Conservation (phyloP, 2,888 invertebrate species). For the Dioctria linearis region DNA sequence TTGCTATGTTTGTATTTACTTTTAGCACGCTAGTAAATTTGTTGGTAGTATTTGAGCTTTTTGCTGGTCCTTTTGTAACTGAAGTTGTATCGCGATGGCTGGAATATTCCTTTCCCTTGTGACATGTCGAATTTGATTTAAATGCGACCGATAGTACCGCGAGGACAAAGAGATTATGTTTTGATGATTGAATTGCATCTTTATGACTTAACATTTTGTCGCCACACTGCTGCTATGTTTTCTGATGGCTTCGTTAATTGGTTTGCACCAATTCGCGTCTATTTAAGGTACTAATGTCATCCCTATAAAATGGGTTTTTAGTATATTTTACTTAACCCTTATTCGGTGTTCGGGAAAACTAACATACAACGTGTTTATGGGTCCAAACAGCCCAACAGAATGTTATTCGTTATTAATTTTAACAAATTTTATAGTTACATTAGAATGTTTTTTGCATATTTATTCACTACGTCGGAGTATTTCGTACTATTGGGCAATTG, state of each 20-base stretch:
- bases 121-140: slow-evolving; percentile 47
- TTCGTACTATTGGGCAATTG: too few species aligned
- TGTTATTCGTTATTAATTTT: too few species aligned
- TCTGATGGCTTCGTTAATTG: slow-evolving; percentile 19
- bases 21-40: slow-evolving; percentile 20
- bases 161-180: slow-evolving; percentile 47
- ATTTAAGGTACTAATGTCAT: too few species aligned
- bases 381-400: too few species aligned
- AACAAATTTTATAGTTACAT: too few species aligned
- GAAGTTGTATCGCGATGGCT: neutral
- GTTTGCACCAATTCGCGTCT: too few species aligned
- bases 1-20: slow-evolving; percentile 19
- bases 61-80: neutral
- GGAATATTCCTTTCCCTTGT: slow-evolving; percentile 13
- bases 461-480: too few species aligned
- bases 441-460: too few species aligned
- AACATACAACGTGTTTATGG: too few species aligned
- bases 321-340: too few species aligned
- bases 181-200: slow-evolving; percentile 49
- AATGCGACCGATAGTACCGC: slow-evolving; percentile 17
- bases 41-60: slow-evolving; percentile 3
- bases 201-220: slow-evolving; percentile 15
- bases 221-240: slow-evolving; percentile 1
- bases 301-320: too few species aligned
- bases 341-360: too few species aligned